phyloP scores from a whole-genome alignment of 1,140 invertebrate species.

The Yoshiicerus persimilis region DNA sequence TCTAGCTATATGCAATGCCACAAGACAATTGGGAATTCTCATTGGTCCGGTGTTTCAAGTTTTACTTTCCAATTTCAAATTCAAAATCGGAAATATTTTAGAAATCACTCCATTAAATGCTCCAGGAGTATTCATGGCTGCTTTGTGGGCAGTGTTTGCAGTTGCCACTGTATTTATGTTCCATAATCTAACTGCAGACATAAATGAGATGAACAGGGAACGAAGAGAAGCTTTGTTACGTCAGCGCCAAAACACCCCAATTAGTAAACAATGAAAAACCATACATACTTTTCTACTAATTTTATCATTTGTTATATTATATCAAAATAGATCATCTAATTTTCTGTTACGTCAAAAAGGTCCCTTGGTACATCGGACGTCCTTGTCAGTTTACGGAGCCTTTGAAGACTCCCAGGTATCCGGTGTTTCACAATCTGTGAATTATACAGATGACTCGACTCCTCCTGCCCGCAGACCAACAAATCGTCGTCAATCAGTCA shows the following conservation, averaged over 20 bases:
- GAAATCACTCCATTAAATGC: conserved; percentile 42
- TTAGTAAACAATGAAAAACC: background rate
- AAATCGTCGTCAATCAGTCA: background rate
- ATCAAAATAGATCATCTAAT: background rate
- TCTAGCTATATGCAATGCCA: conserved; percentile 42
- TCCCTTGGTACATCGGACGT: background rate
- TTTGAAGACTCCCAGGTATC: background rate
- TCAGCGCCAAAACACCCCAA: background rate
- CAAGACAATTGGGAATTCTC: conserved; percentile 42
- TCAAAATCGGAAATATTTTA: background rate
- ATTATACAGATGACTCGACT: background rate
- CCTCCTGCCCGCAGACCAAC: background rate
- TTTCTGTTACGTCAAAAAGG: too few relatives aligned
- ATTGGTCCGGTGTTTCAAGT: conserved; percentile 41
- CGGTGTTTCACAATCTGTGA: background rate
- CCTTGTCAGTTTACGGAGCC: background rate
- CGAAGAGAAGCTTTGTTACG: background rate
- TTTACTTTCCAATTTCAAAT: conserved; percentile 19
- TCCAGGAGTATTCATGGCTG: conserved; percentile 42
- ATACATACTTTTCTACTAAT: background rate
- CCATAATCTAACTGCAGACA: conserved; percentile 36
- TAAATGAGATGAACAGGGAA: conserved; percentile 17
- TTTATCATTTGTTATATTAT: background rate
- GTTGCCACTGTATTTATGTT: conserved; percentile 40
- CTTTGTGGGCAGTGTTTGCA: conserved; percentile 35